Conservation (phyloP, 2,113 vertebrate genomes). For the Columba janthina region DNA sequence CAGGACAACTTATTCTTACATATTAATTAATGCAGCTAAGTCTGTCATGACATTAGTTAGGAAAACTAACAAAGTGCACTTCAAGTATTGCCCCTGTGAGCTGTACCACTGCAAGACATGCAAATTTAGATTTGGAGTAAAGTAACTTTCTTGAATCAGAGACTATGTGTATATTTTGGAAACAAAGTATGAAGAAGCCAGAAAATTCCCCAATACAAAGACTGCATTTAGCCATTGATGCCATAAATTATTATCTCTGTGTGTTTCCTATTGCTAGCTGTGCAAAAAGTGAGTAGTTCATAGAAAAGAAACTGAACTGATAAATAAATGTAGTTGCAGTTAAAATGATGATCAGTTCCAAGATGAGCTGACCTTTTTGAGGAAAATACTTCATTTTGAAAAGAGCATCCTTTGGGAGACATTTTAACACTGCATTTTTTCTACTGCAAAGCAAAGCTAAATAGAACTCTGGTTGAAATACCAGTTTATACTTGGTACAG, state of each 20-base stretch:
- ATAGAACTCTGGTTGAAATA: not conserved
- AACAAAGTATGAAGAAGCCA: not conserved
- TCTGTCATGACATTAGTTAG: not conserved
- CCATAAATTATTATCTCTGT: not conserved
- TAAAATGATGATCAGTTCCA: not conserved
- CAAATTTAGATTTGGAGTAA: not conserved
- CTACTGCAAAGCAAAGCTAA: not conserved
- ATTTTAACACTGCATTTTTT: not conserved
- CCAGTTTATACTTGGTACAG: not conserved
- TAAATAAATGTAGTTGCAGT: not conserved
- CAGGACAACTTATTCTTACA: constrained; percentile 41
- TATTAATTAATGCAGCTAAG: not conserved
- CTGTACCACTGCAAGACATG: not conserved
- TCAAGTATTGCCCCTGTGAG: not conserved
- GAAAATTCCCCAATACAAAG: not conserved
- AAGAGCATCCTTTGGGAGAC: not conserved
- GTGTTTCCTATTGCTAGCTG: not conserved
- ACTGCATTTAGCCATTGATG: not conserved
- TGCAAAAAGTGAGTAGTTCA: not conserved
- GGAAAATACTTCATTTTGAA: not conserved
- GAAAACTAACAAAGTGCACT: not conserved
- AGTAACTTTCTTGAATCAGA: not conserved
- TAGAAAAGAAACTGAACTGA: not conserved
- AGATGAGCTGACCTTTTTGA: not conserved
- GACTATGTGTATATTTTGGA: not conserved